Percentiles rank a stretch among this genome's conserved stretches.
Conservation (phyloP, 2,888 invertebrate genomes). For the Lydus trimaculatus region DNA sequence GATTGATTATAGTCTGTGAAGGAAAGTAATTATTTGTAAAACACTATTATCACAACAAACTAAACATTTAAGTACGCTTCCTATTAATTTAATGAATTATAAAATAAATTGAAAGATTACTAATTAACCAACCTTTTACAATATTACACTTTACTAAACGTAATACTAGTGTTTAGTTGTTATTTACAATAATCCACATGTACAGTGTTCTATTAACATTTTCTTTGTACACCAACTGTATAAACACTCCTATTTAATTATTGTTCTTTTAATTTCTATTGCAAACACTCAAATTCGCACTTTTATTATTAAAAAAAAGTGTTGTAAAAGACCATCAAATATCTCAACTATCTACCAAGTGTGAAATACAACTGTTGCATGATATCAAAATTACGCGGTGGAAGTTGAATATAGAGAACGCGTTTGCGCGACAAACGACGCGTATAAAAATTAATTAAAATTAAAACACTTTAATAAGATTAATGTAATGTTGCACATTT, state of each 20-base stretch:
- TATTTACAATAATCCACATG: background rate
- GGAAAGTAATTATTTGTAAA: background rate
- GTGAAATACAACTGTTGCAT: slow-evolving; percentile 1
- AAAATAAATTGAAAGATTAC: background rate
- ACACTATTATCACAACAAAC: background rate
- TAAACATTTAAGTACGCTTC: background rate
- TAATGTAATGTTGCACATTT: too few relatives aligned
- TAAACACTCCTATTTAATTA: background rate
- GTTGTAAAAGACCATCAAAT: background rate
- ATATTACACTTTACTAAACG: background rate
- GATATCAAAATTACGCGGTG: slow-evolving; percentile 1
- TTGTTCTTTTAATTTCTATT: too few relatives aligned
- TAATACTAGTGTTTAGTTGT: background rate
- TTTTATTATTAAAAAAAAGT: background rate
- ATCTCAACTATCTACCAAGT: background rate
- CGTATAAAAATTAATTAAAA: background rate
- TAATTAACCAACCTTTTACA: background rate
- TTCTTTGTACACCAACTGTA: too few relatives aligned
- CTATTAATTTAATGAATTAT: background rate
- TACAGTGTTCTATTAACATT: too few relatives aligned
- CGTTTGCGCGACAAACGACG: background rate
- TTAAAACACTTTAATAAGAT: too few relatives aligned
- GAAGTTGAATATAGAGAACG: background rate
- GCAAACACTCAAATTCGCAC: too few relatives aligned
- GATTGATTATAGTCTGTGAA: too few relatives aligned